These are phyloP conservation scores for Penelope pileata DNA, from an alignment of 2,113 vertebrate genomes.

Conservation along the genomic window DNA sequence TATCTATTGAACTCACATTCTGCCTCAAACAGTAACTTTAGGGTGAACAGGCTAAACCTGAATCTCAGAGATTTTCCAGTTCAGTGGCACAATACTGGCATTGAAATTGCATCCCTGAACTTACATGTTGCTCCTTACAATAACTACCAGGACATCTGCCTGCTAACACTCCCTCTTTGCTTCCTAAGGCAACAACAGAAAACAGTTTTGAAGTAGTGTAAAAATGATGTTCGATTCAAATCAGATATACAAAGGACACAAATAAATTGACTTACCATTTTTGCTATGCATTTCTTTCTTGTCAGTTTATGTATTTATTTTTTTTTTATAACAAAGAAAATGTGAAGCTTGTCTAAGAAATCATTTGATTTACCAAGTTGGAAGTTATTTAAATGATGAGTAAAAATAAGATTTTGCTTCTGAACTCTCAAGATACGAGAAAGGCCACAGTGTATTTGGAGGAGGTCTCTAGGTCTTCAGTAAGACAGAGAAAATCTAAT, in stretches of 20 bases:
- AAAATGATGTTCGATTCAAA: not conserved
- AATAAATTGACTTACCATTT: not conserved
- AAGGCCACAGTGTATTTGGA: not conserved
- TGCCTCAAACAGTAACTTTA: not conserved
- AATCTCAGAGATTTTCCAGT: slow-evolving; percentile 14
- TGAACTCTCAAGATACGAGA: not conserved
- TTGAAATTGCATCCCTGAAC: not conserved
- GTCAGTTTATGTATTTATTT: not conserved
- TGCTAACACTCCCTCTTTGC: not conserved
- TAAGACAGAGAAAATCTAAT: not conserved
- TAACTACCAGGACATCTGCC: not conserved
- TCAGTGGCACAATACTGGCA: not conserved
- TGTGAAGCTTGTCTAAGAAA: not conserved
- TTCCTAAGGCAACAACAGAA: not conserved
- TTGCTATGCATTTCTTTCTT: not conserved
- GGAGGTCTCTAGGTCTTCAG: not conserved
- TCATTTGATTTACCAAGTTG: not conserved
- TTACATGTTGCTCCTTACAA: not conserved
- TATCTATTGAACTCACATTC: not conserved
- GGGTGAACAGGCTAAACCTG: not conserved
- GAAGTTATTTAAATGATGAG: not conserved
- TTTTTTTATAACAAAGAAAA: not conserved
- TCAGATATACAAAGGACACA: not conserved
- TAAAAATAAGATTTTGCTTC: not conserved
- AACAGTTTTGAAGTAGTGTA: not conserved